phyloP scores from a whole-genome alignment of 2,797 vertebrate species.

The Philypnodon macrostomus region DNA sequence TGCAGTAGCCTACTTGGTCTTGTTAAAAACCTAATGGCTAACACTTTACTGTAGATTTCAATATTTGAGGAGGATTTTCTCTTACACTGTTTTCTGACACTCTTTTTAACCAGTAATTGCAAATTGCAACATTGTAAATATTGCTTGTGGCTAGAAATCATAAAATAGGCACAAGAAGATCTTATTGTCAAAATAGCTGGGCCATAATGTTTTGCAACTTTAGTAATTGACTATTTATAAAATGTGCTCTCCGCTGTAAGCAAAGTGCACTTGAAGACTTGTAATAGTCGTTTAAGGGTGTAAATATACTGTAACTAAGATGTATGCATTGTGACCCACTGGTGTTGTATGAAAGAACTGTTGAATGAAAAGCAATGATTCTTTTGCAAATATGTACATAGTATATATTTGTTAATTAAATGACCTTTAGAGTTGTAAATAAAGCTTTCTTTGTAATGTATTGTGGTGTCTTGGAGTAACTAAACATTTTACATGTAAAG shows the following conservation, averaged over 20 bases:
- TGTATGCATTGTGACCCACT: conserved; percentile 46
- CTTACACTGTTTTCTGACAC: not conserved
- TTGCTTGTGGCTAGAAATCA: conserved; percentile 18
- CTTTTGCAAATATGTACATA: conserved; percentile 85
- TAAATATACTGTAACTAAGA: conserved; percentile 68
- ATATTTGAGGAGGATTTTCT: conserved; percentile 8
- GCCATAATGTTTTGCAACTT: conserved; percentile 36
- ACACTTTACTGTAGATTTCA: conserved; percentile 32
- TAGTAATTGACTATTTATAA: conserved; percentile 77
- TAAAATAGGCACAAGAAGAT: conserved; percentile 55
- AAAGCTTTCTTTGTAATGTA: conserved; percentile 87
- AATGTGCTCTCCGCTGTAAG: conserved; percentile 56
- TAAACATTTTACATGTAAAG: not conserved
- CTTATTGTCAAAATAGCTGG: conserved; percentile 25
- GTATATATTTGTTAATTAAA: conserved; percentile 90
- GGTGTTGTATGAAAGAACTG: conserved; percentile 74
- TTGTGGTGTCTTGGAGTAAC: conserved; percentile 29
- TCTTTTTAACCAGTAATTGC: not conserved
- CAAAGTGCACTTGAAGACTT: conserved; percentile 64
- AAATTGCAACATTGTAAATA: conserved; percentile 12
- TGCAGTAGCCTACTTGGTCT: conserved; percentile 58
- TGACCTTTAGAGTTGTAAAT: conserved; percentile 97
- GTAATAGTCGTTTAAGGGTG: conserved; percentile 69
- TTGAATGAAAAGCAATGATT: conserved; percentile 84
- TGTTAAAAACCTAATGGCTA: conserved; percentile 39